A percentile compares a stretch with the other conserved stretches of the same genome.
These are phyloP conservation scores for Xanthia icteritia DNA, from an alignment of 2,888 invertebrate genomes.

Conservation along the genomic window DNA sequence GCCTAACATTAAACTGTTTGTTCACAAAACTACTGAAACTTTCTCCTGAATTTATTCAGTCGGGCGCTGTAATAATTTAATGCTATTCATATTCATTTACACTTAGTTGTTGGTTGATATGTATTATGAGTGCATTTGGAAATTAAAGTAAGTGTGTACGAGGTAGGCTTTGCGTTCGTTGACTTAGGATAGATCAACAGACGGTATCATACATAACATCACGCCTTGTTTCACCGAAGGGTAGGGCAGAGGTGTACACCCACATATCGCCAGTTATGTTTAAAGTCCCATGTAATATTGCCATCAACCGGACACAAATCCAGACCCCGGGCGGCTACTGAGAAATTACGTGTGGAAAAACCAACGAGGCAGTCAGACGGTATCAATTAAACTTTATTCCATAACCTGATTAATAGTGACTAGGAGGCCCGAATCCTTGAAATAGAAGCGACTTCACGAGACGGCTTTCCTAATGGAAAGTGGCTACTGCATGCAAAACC, in stretches of 20 bases:
- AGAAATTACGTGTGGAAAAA: too few relatives aligned
- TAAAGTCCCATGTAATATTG: too few relatives aligned
- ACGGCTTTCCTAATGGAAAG: not conserved
- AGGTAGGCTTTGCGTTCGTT: too few relatives aligned
- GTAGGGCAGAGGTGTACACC: too few relatives aligned
- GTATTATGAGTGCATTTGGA: slow-evolving; percentile 28
- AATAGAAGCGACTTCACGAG: not conserved
- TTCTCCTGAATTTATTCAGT: slow-evolving; percentile 53
- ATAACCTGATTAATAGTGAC: not conserved
- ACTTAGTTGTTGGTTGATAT: slow-evolving; percentile 38
- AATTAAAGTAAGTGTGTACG: not conserved
- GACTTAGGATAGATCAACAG: not conserved
- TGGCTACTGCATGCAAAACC: not conserved
- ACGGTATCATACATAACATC: not conserved
- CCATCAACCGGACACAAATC: too few relatives aligned
- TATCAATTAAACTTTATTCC: too few relatives aligned
- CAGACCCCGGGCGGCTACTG: too few relatives aligned
- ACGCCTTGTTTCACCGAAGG: too few relatives aligned
- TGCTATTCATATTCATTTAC: slow-evolving; percentile 53
- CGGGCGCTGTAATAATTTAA: slow-evolving; percentile 47
- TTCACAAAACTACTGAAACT: slow-evolving; percentile 50
- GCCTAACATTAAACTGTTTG: slow-evolving; percentile 47
- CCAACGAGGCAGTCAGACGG: too few relatives aligned
- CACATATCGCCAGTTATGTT: too few relatives aligned
- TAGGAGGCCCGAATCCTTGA: not conserved